A percentile compares a stretch with the other conserved stretches of the same genome.
Evolutionary conservation across 2,797 vertebrate species (phyloP).

Genomic region (Premnoplex brunnescens): DNA sequence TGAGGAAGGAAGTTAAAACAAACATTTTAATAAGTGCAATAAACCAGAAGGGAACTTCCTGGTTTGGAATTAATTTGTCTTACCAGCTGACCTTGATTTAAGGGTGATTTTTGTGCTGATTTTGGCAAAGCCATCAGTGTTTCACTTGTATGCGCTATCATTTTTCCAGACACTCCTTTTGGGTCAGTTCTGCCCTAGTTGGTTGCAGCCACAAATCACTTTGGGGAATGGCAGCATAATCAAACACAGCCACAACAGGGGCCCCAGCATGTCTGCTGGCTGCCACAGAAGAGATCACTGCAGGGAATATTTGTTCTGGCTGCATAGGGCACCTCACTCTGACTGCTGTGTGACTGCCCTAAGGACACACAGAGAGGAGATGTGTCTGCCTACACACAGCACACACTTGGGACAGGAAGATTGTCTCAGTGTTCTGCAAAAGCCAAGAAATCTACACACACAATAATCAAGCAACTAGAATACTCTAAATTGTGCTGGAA

Average conservation of each 20-base stretch:
- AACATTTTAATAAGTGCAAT: not conserved
- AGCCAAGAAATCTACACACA: not conserved
- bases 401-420: not conserved
- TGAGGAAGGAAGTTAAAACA: not conserved
- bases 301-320: not conserved
- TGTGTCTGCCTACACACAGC: not conserved
- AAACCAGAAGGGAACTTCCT: not conserved
- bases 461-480: not conserved
- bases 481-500: constrained; percentile 12
- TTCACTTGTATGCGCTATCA: not conserved
- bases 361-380: not conserved
- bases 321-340: not conserved
- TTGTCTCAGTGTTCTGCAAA: not conserved
- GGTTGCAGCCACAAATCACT: not conserved
- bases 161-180: not conserved
- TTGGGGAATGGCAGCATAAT: not conserved
- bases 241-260: not conserved
- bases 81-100: not conserved
- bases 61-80: not conserved
- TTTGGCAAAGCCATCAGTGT: not conserved
- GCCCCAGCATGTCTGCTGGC: not conserved
- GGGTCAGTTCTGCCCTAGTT: not conserved
- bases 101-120: not conserved
- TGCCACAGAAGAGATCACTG: not conserved
- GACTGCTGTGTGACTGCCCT: fast-evolving